Evolutionary conservation across 2,797 vertebrate species (phyloP), one percentile per base, ranked within the genome.

Genomic region (Trematocara caparti): DNA sequence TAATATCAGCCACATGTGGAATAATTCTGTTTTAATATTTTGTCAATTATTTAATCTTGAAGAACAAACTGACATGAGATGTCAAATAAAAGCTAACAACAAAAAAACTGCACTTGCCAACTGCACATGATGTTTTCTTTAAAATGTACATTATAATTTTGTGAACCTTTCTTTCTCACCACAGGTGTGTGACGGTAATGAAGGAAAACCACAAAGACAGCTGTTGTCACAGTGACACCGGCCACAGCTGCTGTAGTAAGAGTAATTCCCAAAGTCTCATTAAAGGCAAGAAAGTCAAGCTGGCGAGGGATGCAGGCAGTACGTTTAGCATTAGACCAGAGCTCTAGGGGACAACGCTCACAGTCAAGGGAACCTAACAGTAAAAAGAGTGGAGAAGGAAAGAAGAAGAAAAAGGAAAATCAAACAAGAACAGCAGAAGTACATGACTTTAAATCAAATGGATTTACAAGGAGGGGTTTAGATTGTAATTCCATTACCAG

Each of bases 201-300:
- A 51, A 96, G 53, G 40, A 96, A 96, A 17, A 96, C 89, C 13
- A 93, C 50, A 83, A 92, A 92, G 21, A 96, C 94, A 49, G 85
- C 92, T 30, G 89, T 49, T 51, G 96, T 96, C 40, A 92, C 83
- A 1, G 77, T 11, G 4, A 80, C 91, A 7, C 96, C 95, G 2
- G 83, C 94, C 36, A 94, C 74, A 57, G 96, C 94, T 6, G 73
- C 94, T 43, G 92, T 81, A 1, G 91, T 93, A 76, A 96, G 83
- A 13, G 93, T 92, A 21, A 95, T 92, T 40, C 95, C 96, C 83
- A 96, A 78, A 0, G 94, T 93, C 76, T 96, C 95, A 59, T 93
- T 85, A 48, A 94, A 96, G 32, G 95, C 94, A 3, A 96, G 95
- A 69, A 95, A 96, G 82, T 96, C 95, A 91, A 96, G 15, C 1